phyloP scores from a whole-genome alignment of 2,113 vertebrate species.

The Pycnonotus jocosus region DNA sequence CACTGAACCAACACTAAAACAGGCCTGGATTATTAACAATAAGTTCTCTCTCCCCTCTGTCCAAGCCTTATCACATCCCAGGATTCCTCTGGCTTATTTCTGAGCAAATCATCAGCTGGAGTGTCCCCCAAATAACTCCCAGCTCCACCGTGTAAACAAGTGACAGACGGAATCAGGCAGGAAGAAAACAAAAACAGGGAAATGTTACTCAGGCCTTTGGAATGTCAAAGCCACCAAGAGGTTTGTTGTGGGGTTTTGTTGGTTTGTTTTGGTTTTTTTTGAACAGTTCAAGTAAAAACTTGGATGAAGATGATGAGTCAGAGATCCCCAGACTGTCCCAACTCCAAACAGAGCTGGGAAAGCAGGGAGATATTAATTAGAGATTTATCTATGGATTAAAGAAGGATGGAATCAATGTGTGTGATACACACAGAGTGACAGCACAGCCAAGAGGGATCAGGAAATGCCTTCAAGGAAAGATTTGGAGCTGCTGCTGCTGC shows the following conservation, averaged over 20 bases:
- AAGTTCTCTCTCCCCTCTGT: neutral
- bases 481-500: neutral
- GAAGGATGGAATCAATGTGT: neutral
- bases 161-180: neutral
- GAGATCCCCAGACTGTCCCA: neutral
- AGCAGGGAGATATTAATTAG: rapidly evolving
- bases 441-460: neutral
- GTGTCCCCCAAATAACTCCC: neutral
- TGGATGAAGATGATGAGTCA: neutral
- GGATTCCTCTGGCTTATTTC: neutral
- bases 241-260: neutral
- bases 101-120: neutral
- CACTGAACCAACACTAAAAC: neutral
- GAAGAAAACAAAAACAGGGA: conserved; percentile 27
- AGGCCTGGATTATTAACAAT: neutral
- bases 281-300: neutral
- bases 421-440: neutral
- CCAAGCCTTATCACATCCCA: neutral
- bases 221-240: neutral
- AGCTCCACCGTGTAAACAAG: neutral
- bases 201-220: neutral
- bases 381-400: no score
- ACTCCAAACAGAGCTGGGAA: neutral
- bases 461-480: neutral
- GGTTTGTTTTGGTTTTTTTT: neutral